Percentiles rank a stretch among this genome's conserved stretches.
Evolutionary conservation across 2,113 vertebrate species (phyloP).

Genomic region (Cervus canadensis): DNA sequence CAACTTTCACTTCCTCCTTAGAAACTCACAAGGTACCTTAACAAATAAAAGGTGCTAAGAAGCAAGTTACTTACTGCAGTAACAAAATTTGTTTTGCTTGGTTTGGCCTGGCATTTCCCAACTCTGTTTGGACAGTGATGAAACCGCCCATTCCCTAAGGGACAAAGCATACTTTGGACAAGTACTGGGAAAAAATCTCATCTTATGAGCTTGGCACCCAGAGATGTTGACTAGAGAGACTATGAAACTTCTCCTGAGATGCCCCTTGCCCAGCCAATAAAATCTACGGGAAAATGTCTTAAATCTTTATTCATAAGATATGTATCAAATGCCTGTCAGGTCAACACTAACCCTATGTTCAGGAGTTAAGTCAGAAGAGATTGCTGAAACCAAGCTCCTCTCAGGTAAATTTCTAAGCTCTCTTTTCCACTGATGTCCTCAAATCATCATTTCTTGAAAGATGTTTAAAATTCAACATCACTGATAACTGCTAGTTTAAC

Average conservation of each 20-base stretch:
- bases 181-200: background rate
- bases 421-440: background rate
- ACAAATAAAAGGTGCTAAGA: background rate
- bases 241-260: background rate
- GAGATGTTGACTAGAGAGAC: background rate
- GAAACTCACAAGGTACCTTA: background rate
- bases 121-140: background rate
- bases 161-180: background rate
- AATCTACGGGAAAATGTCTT: background rate
- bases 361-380: background rate
- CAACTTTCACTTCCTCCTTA: background rate
- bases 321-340: background rate
- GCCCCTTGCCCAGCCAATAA: background rate
- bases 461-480: background rate
- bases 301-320: background rate
- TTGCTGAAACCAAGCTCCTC: background rate
- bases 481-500: background rate
- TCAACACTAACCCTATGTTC: background rate
- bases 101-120: background rate
- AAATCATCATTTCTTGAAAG: constrained; percentile 27
- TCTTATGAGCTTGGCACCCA: background rate
- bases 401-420: background rate
- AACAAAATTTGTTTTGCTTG: background rate
- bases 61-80: background rate
- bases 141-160: background rate